Evolutionary conservation across 2,113 vertebrate genomes (phyloP).

Genomic region (Steatornis caripensis): DNA sequence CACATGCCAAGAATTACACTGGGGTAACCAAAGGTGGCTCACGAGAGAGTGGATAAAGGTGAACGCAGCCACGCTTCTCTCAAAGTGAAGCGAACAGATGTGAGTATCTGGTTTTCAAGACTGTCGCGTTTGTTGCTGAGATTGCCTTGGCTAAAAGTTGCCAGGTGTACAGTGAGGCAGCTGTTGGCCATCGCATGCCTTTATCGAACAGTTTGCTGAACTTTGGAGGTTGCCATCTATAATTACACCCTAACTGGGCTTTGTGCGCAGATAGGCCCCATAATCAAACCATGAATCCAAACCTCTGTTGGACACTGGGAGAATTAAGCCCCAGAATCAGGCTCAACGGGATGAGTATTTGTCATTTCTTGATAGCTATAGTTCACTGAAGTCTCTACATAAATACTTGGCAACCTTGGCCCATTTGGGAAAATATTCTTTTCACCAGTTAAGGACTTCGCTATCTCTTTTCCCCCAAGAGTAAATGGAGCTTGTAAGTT

Average conservation of each 20-base stretch:
- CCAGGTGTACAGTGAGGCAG: not conserved
- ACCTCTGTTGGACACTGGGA: not conserved
- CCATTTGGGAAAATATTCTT: not conserved
- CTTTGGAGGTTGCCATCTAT: not conserved
- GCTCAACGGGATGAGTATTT: not conserved
- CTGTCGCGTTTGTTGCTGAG: not conserved
- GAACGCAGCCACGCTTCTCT: fast-evolving
- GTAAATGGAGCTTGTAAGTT: not conserved
- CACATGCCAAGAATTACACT: not conserved
- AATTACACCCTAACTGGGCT: not conserved
- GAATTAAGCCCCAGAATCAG: not conserved
- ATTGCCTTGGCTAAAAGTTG: not conserved
- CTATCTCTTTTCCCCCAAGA: not conserved
- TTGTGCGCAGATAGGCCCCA: not conserved
- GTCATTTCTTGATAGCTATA: not conserved
- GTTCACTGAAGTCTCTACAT: not conserved
- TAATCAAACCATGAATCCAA: not conserved
- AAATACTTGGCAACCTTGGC: not conserved
- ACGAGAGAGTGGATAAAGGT: not conserved
- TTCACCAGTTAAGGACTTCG: not conserved
- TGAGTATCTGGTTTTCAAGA: not conserved
- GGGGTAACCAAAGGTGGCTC: not conserved
- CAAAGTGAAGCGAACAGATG: not conserved
- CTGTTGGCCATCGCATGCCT: not conserved
- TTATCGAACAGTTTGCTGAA: not conserved